Percentiles rank a stretch among this genome's conserved stretches.
Evolutionary conservation across 2,888 invertebrate genomes (phyloP).

Genomic region (Aphrophora alni): DNA sequence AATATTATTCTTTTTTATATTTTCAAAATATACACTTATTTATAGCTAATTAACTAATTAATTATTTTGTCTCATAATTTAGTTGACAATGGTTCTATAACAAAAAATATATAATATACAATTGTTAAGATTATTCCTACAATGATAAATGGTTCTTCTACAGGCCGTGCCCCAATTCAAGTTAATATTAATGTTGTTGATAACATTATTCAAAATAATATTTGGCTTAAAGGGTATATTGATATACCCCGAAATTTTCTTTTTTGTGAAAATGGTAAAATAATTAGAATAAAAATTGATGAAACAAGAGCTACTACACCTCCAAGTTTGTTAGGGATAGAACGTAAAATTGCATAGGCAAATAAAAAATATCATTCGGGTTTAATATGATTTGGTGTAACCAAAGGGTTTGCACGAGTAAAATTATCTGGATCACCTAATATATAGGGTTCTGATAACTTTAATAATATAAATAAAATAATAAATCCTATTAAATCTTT

Average conservation of each 20-base stretch:
- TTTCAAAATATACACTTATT: not conserved
- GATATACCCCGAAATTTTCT: conserved; percentile 65
- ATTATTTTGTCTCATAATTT: not conserved
- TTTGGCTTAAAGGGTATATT: conserved; percentile 62
- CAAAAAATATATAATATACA: conserved; percentile 65
- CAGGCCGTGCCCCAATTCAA: conserved; percentile 73
- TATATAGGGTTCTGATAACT: conserved; percentile 64
- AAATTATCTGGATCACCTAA: conserved; percentile 78
- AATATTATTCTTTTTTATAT: not conserved
- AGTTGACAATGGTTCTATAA: conserved; percentile 53
- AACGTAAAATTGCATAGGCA: conserved; percentile 81
- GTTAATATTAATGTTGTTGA: conserved; percentile 66
- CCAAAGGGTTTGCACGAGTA: conserved; percentile 70
- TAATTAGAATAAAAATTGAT: conserved; percentile 71
- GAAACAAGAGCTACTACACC: conserved; percentile 71
- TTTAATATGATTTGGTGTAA: conserved; percentile 78
- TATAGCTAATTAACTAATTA: not conserved
- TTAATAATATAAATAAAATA: conserved; percentile 56
- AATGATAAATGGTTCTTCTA: conserved; percentile 70
- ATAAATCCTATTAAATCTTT: conserved; percentile 61
- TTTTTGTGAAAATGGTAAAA: conserved; percentile 64
- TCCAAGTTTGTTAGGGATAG: conserved; percentile 80
- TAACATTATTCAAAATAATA: conserved; percentile 64
- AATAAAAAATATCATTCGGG: conserved; percentile 87
- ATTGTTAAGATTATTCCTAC: conserved; percentile 67